Base-by-base conservation (phyloP, 2,113 vertebrate species). In the Carettochelys insculpta region DNA sequence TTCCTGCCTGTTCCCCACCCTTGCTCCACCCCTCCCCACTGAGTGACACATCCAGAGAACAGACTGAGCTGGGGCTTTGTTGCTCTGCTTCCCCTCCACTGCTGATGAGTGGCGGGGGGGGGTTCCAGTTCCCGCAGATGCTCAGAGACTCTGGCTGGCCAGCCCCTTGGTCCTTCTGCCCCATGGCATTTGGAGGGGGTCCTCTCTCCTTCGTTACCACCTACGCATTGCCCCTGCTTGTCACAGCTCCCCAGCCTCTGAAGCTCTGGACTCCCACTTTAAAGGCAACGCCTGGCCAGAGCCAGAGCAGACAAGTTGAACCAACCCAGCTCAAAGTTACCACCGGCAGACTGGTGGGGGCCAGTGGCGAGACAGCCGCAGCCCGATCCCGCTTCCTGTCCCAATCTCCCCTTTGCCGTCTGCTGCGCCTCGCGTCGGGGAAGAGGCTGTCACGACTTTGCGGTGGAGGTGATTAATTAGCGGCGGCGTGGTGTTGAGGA, bases 391-490 rank as follows among this genome's bases (percentile, higher is more conserved):
- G 58, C 47, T 20, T 65, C 22, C 53, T 31, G 8, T 71, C 34
- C 16, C 76, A 58, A 5, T 14, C 52, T 27, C 43, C 61, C 86
- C 20, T 78, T 81, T 1, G 77, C 87, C 47, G 89, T 85, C 27
- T 16, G 27, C 52, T 86, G 27, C n/a, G 16, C 92, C 82, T 56
- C 0, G 3, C 1, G 0, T 6, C 11, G 77, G 76, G 77, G 85
- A 58, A 48, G 89, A 93, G 25, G 83, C 95, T 22, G 20, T 86
- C 95, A 92, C 6, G 3, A 90, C 89, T 88, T 19, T 2, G 19
- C 9, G 84, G 90, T 7, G 2, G 80, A 97, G 96, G 97, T 96
- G 97, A 97, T 97, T 98, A 97, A 98, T 98, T 97, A 97, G 96
- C 73, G 0, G 68, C 2, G 3, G n/a, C 71, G 92, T 19, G 2